These are phyloP conservation scores for Elgaria multicarinata DNA, from an alignment of 2,113 vertebrate species.

Conservation along the genomic window DNA sequence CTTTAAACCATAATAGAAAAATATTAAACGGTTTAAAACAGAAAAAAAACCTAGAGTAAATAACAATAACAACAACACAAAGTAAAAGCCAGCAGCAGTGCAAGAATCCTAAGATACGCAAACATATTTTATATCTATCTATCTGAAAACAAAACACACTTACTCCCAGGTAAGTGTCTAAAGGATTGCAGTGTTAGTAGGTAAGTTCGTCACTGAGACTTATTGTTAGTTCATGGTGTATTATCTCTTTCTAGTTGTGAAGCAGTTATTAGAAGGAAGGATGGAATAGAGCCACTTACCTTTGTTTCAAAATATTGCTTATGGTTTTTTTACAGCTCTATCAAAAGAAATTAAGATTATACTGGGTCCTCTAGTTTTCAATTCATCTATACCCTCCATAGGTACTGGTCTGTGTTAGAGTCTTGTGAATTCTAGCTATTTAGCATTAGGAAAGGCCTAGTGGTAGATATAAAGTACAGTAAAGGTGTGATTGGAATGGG, in stretches of 20 bases:
- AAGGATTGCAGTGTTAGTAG: background rate
- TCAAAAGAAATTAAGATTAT: background rate
- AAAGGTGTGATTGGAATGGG: conserved; percentile 39
- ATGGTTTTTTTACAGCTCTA: background rate
- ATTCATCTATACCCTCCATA: too few species aligned
- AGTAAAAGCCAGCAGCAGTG: too few species aligned
- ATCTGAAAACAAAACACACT: too few species aligned
- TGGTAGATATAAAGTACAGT: background rate
- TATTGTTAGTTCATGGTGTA: background rate
- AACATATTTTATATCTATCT: too few species aligned
- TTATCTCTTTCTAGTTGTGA: background rate
- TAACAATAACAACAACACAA: too few species aligned
- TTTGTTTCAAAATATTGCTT: background rate
- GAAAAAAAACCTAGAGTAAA: too few species aligned
- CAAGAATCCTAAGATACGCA: too few species aligned
- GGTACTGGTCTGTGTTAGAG: background rate
- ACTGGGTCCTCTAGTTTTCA: background rate
- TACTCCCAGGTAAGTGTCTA: background rate
- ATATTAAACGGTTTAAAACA: too few species aligned
- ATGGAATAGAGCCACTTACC: background rate
- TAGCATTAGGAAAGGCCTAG: conserved; percentile 26
- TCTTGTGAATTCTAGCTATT: conserved; percentile 47
- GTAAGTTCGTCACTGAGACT: background rate
- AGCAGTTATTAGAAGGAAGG: background rate
- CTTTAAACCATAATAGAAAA: too few species aligned